These are phyloP conservation scores for Picathartes gymnocephalus DNA, from an alignment of 2,113 vertebrate species.

Conservation along the genomic window DNA sequence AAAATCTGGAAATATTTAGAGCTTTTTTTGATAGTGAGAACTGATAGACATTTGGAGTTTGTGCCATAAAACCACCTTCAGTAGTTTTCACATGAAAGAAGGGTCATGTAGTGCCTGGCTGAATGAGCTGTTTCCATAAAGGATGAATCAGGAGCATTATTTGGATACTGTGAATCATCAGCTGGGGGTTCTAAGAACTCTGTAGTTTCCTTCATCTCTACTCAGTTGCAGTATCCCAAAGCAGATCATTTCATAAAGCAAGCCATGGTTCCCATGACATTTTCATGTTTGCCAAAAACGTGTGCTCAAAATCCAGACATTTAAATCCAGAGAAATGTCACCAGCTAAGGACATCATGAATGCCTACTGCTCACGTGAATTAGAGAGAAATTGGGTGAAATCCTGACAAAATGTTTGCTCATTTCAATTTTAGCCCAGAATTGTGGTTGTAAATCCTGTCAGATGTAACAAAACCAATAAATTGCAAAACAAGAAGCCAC, in stretches of 20 bases:
- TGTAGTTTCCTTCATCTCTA: background rate
- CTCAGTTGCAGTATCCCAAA: background rate
- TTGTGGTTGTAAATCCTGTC: background rate
- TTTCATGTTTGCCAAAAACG: background rate
- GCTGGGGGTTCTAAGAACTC: background rate
- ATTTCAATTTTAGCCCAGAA: background rate
- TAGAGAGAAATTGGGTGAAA: background rate
- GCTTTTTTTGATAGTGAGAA: background rate
- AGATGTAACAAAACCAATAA: background rate
- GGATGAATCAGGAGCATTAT: background rate
- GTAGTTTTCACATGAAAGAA: background rate
- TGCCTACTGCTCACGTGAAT: background rate
- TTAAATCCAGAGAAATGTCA: background rate
- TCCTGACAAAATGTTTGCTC: background rate
- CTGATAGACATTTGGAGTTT: background rate
- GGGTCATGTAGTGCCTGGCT: background rate
- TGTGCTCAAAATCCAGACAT: background rate
- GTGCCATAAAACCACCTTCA: background rate
- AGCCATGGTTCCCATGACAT: background rate
- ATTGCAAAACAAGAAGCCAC: background rate
- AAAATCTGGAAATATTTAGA: background rate
- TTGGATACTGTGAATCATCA: conserved; percentile 11
- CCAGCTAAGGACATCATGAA: background rate
- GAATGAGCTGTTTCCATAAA: background rate
- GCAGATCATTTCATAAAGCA: background rate